phyloP scores from a whole-genome alignment of 2,888 invertebrate species.

The Carterocephalus palaemon region DNA sequence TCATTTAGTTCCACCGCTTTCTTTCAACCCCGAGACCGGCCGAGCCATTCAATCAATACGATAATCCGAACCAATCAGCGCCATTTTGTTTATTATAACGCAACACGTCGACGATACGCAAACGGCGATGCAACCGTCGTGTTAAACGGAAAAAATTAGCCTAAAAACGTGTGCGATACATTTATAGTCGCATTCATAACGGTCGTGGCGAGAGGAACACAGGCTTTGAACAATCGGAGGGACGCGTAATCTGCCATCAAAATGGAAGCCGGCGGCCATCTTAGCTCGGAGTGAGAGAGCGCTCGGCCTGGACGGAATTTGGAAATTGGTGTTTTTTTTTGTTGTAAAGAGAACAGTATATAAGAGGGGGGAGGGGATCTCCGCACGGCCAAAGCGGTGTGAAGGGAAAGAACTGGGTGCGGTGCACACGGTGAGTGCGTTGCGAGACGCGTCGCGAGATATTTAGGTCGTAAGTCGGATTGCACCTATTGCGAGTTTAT shows the following conservation, averaged over 20 bases:
- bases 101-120: conserved; percentile 3
- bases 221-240: conserved; percentile 68
- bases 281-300: conserved; percentile 74
- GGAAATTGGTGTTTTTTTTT: conserved; percentile 78
- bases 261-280: conserved; percentile 77
- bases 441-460: conserved; percentile 51
- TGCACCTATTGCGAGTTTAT: background rate
- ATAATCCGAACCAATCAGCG: conserved; percentile 39
- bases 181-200: conserved; percentile 39
- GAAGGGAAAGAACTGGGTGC: conserved; percentile 69
- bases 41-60: conserved; percentile 61
- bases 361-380: conserved; percentile 71
- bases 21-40: conserved; percentile 25
- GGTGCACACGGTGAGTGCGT: conserved; percentile 39
- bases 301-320: conserved; percentile 72
- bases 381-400: conserved; percentile 75
- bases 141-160: conserved; percentile 71
- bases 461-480: conserved; percentile 20
- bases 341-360: conserved; percentile 78
- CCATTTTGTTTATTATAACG: conserved; percentile 23
- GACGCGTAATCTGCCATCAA: conserved; percentile 77
- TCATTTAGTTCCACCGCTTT: conserved; percentile 37
- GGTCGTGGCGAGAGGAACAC: conserved; percentile 27
- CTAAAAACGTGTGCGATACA: conserved; percentile 73
- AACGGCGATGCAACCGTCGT: conserved; percentile 49